These are phyloP conservation scores for Lasioglossum malachurum DNA, from an alignment of 2,888 invertebrate genomes.

Conservation along the genomic window DNA sequence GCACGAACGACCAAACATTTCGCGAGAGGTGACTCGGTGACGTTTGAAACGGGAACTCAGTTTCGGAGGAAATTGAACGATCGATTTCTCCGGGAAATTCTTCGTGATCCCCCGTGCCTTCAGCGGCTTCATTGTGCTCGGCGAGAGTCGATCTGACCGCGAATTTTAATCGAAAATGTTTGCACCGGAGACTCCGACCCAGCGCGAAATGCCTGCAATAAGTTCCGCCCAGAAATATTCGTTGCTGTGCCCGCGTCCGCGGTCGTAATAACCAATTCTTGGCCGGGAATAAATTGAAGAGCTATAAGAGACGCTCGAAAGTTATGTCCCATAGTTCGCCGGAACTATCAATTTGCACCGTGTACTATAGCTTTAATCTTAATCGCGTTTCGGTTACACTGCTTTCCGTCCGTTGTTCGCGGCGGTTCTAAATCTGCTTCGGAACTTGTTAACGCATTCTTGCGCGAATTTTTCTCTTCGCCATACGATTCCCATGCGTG, in stretches of 20 bases:
- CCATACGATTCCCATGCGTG: background rate
- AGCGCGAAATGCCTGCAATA: background rate
- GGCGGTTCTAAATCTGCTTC: background rate
- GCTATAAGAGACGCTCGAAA: background rate
- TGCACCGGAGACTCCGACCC: background rate
- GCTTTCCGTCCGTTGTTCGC: background rate
- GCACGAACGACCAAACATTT: constrained; percentile 22
- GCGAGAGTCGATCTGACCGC: background rate
- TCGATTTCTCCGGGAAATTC: constrained; percentile 22
- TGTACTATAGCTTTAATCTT: background rate
- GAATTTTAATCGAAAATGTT: constrained; percentile 23
- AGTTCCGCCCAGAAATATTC: constrained; percentile 4
- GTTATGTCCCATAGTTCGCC: background rate
- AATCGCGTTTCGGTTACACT: background rate
- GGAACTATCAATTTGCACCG: background rate
- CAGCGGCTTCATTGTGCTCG: background rate
- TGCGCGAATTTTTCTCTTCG: background rate
- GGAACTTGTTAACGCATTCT: background rate
- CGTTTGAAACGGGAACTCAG: constrained; percentile 28
- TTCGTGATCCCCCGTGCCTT: background rate
- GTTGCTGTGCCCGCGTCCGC: background rate
- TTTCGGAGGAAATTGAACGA: constrained; percentile 33
- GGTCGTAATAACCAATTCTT: background rate
- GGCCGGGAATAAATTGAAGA: background rate
- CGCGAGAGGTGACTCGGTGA: constrained; percentile 25